phyloP scores from a whole-genome alignment of 2,113 vertebrate species.

The Probosciger aterrimus region DNA sequence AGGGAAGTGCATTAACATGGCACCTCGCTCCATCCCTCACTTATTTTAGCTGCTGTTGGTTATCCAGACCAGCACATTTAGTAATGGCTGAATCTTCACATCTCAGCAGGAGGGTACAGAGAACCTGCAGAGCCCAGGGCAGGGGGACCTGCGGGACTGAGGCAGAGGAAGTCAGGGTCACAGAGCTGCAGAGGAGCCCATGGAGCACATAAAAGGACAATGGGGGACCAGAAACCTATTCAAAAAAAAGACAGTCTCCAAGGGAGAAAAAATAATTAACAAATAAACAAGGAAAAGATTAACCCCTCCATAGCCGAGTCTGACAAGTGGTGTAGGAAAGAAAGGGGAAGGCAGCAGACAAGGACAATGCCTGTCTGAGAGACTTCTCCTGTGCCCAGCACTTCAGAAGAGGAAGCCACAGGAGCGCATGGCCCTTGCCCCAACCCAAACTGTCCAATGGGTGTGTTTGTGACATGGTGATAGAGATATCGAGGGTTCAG shows the following conservation, averaged over 20 bases:
- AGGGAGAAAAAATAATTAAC: neutral
- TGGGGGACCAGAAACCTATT: neutral
- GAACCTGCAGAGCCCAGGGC: neutral
- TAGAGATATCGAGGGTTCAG: neutral
- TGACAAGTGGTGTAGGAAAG: neutral
- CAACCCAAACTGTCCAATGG: neutral
- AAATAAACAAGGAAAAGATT: neutral
- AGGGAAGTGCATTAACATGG: constrained; percentile 10
- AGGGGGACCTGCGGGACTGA: neutral
- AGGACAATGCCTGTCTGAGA: neutral
- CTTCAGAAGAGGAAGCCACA: neutral
- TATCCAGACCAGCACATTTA: neutral
- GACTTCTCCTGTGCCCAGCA: neutral
- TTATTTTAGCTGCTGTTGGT: neutral
- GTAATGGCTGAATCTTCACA: neutral
- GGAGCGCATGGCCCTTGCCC: neutral
- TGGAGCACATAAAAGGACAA: neutral
- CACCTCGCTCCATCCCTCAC: neutral
- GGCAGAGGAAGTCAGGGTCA: neutral
- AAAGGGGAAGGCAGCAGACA: neutral
- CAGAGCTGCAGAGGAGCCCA: neutral
- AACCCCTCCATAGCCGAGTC: neutral
- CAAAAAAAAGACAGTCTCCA: neutral
- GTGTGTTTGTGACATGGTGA: neutral
- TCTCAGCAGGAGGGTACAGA: neutral